Percentiles rank a stretch among this genome's conserved stretches.
phyloP scores from a whole-genome alignment of 2,888 invertebrate species.

The Ypsolopha sequella region DNA sequence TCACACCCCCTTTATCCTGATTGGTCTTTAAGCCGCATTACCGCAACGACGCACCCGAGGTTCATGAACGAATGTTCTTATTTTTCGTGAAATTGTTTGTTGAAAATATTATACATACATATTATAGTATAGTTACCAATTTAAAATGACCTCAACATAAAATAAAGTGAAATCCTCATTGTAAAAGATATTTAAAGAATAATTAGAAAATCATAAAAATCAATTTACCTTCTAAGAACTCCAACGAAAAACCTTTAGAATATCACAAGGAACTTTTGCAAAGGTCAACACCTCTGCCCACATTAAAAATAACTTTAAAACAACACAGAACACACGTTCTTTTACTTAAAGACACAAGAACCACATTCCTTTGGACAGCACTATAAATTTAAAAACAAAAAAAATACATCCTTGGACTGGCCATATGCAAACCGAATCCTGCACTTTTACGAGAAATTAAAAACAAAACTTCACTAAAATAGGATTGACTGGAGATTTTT shows the following conservation, averaged over 20 bases:
- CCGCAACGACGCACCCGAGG: too few relatives aligned
- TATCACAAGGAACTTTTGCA: constrained; percentile 1
- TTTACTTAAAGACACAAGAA: constrained; percentile 42
- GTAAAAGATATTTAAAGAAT: background rate
- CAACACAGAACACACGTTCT: constrained; percentile 47
- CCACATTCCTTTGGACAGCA: constrained; percentile 45
- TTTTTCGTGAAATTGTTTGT: too few relatives aligned
- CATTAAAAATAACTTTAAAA: constrained; percentile 28
- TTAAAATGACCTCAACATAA: background rate
- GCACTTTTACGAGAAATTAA: constrained; percentile 16
- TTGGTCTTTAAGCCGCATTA: too few relatives aligned
- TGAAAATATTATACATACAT: too few relatives aligned
- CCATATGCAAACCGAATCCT: constrained; percentile 22
- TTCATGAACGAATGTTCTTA: too few relatives aligned
- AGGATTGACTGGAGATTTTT: background rate
- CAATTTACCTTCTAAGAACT: constrained; percentile 25
- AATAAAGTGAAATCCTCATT: background rate
- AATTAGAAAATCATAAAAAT: background rate
- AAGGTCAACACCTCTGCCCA: constrained; percentile 28
- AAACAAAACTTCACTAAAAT: too few relatives aligned
- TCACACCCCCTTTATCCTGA: too few relatives aligned
- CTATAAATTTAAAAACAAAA: constrained; percentile 17
- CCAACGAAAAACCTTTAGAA: constrained; percentile 22
- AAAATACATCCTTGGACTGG: constrained; percentile 46
- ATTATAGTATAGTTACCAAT: background rate